These are phyloP conservation scores for Hiodon alosoides DNA, from an alignment of 2,113 vertebrate species.

Conservation along the genomic window DNA sequence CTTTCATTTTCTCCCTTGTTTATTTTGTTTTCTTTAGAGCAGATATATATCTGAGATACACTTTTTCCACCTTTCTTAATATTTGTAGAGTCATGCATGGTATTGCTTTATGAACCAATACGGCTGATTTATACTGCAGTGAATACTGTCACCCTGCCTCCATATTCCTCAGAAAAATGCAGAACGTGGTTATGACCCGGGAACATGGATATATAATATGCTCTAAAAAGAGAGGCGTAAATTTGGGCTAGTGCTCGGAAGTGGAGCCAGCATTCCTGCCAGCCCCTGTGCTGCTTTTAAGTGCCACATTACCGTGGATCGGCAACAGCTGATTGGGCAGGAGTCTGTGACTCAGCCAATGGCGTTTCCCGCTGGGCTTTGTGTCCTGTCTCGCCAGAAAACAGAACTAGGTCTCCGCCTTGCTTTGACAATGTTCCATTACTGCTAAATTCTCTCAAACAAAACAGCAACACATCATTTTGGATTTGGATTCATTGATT, in stretches of 20 bases:
- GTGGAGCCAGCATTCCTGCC: neutral
- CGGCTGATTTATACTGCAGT: conserved; percentile 4
- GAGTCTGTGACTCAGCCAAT: too few relatives aligned
- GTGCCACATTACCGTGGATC: neutral
- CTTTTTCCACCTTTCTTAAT: neutral
- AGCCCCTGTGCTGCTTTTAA: neutral
- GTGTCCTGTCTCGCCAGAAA: neutral
- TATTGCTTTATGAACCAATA: conserved; percentile 2
- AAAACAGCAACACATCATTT: neutral
- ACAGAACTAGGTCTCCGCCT: neutral
- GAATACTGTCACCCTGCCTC: neutral
- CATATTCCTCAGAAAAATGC: neutral
- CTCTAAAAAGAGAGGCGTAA: neutral
- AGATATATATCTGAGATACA: neutral
- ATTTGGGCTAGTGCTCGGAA: neutral
- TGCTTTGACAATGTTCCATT: too few relatives aligned
- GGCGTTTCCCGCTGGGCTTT: neutral
- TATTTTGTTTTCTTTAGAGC: neutral
- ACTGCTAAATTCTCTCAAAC: neutral
- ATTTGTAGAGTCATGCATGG: conserved; percentile 14
- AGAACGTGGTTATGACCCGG: neutral
- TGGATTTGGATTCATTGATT: neutral
- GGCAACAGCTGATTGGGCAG: neutral
- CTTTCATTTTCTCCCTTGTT: neutral
- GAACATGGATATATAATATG: neutral